Base-by-base conservation (phyloP, 2,797 vertebrate species). In the Notolabrus celidotus region DNA sequence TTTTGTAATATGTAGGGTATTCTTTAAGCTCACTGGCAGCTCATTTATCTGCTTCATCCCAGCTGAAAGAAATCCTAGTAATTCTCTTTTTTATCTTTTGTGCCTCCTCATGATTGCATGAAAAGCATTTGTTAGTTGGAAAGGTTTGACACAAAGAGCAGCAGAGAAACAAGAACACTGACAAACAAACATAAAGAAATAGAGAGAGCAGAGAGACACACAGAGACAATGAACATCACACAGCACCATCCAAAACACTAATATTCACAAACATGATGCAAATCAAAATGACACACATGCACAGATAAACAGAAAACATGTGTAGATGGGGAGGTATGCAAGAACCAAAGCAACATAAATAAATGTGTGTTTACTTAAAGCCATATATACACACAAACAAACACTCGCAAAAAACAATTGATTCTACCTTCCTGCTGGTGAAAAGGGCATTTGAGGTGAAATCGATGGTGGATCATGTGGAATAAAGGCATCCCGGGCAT, bases 391-490 rank as follows among this genome's bases (percentile, higher is more conserved):
- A 25, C 14, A 20, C 17, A 36, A 15, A 45, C 23, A 62, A 22
- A 46, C 29, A 69, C 19, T 19, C 7, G 1, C 27, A 49, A 69
- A 67, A n/a, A 80, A 66, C 43, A 73, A 72, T 42, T 53, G 38
- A 77, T 80, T 77, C 62, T 25, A 19, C 20, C 22, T 63, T 25
- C 60, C 49, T 60, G 45, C 59, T 55, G 55, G 51, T 33, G 6
- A 81, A 25, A 66, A 82, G 43, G 56, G 67, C 74, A 54, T 66
- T 60, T 53, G 61, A 74, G 77, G 79, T 71, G 43, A 82, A 86
- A 88, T 88, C 82, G 12, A 80, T 86, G 71, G 19, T 23, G 51
- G 65, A 70, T 77, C 67, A 83, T 74, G 74, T 55, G 67, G 56
- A 72, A 74, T 77, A 77, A 86, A 87, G 58, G 74, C 65, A 79